These are phyloP conservation scores for Aleiodes sp. DNA, from an alignment of 1,140 invertebrate genomes.

Conservation along the genomic window DNA sequence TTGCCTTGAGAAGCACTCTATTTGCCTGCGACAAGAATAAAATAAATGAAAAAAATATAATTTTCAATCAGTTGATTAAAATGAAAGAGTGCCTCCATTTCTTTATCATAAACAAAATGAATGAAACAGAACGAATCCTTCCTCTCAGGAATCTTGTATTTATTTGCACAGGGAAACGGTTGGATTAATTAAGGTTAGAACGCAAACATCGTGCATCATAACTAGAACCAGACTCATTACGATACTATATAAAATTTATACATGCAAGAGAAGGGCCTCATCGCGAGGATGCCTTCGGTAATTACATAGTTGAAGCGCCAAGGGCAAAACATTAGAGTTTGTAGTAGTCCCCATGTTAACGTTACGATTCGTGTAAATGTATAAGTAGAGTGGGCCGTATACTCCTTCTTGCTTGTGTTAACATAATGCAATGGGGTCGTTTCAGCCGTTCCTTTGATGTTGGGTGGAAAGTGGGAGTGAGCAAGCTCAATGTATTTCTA, in stretches of 20 bases:
- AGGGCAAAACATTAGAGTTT: neutral
- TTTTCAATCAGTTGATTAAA: conserved; percentile 8
- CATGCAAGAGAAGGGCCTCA: no score
- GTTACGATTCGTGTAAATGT: neutral
- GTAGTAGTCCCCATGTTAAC: neutral
- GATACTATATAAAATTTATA: no score
- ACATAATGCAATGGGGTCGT: conserved; percentile 25
- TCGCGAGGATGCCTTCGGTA: conserved; percentile 2
- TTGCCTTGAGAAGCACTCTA: neutral
- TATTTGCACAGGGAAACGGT: no score
- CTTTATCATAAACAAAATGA: no score
- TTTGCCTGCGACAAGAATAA: neutral
- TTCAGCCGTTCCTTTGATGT: conserved; percentile 21
- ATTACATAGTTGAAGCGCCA: neutral
- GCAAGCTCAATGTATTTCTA: conserved; percentile 10
- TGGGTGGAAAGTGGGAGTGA: neutral
- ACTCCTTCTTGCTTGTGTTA: conserved; percentile 17
- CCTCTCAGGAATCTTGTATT: no score
- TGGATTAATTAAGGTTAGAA: no score
- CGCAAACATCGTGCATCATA: no score
- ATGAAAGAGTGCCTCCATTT: conserved; percentile 2
- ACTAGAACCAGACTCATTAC: no score
- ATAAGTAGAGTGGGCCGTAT: conserved; percentile 1
- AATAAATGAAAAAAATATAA: conserved; percentile 6
- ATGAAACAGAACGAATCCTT: no score